Conservation (phyloP, 2,113 vertebrate species). For the Cavia aperea region DNA sequence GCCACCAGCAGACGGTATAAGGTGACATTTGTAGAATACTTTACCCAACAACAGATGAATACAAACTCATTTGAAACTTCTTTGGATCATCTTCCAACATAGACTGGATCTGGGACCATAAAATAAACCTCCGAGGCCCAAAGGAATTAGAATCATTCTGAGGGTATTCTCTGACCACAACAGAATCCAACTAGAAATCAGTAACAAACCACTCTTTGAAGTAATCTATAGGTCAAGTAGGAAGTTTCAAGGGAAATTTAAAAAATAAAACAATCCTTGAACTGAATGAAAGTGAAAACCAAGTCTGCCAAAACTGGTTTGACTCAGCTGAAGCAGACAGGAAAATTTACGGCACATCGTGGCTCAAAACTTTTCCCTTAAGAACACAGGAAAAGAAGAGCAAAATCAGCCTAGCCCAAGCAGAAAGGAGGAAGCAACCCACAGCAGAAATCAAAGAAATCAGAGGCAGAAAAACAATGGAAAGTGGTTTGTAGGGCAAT, state of each 20-base stretch:
- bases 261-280: background rate
- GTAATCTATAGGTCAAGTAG: background rate
- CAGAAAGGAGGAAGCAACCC: background rate
- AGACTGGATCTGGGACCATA: background rate
- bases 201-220: background rate
- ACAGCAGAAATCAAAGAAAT: background rate
- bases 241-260: background rate
- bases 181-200: background rate
- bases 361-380: background rate
- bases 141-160: background rate
- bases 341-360: background rate
- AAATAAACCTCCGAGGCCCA: background rate
- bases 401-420: background rate
- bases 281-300: conserved; percentile 24
- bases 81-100: background rate
- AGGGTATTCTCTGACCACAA: background rate
- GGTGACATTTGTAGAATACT: background rate
- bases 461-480: background rate
- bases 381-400: background rate
- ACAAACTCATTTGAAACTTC: background rate
- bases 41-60: background rate
- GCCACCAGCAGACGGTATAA: background rate
- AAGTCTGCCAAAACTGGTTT: background rate
- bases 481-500: background rate
- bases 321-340: background rate